Evolutionary conservation across 1,140 invertebrate species (phyloP), one percentile per base, ranked within the genome.

Genomic region (Aphelenchoides avenae): DNA sequence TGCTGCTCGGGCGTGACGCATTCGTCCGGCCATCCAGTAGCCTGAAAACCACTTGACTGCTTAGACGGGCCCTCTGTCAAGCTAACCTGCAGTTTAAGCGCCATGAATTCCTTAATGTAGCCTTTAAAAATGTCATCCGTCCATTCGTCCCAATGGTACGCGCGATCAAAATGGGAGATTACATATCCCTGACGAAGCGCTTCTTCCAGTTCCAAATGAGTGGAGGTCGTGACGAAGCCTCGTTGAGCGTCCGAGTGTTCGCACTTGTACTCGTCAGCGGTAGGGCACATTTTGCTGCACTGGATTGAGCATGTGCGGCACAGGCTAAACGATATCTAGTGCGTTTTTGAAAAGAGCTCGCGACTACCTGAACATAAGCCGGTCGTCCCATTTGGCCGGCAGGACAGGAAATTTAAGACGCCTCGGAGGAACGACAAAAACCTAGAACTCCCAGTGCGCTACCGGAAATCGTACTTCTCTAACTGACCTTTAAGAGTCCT

Each of bases 401-500:
- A 48, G 11, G 1, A 48, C 46, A 3, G 46, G 46, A 13, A 48
- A 13, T 31, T 48, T 36, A 3, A 27, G 22, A 11, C 42, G 11
- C 13, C 20, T 13, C 22, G 46, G 46, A 3, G 46, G 46, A 34
- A 48, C 26, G 11, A 48, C 20, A 40, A 48, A 48, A 22, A 48
- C 15, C 15, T 48, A n/a, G n/a, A n/a, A n/a, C n/a, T n/a, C n/a
- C n/a, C n/a, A n/a, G n/a, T n/a, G n/a, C n/a, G n/a, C n/a, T n/a
- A n/a, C n/a, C n/a, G n/a, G n/a, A n/a, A n/a, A n/a, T n/a, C n/a
- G n/a, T n/a, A n/a, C n/a, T n/a, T n/a, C n/a, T n/a, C n/a, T n/a
- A n/a, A n/a, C n/a, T n/a, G n/a, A n/a, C n/a, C n/a, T n/a, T 48
- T 27, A 48, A 36, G 42, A 48, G 30, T 13, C 46, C 46, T 36